phyloP scores from a whole-genome alignment of 2,797 vertebrate genomes.

The Cercopithecus neglectus region DNA sequence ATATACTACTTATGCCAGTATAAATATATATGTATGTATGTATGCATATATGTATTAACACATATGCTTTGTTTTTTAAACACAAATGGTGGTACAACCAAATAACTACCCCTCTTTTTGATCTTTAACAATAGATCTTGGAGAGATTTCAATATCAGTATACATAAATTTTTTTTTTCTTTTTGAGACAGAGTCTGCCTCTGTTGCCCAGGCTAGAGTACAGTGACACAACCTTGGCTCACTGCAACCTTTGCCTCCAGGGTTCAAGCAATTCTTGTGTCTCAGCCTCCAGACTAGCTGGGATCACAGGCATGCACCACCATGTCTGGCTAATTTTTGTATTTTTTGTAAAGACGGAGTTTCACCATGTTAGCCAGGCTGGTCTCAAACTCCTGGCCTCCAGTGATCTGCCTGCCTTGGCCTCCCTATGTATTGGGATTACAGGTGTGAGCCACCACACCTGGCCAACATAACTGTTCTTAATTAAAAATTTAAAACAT shows the following conservation, averaged over 20 bases:
- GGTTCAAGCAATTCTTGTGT: not conserved
- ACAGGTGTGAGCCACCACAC: not conserved
- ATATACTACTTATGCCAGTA: not conserved
- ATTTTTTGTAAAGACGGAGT: not conserved
- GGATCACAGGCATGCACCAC: not conserved
- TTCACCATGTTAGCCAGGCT: not conserved
- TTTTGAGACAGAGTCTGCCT: not conserved
- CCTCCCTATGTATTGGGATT: not conserved
- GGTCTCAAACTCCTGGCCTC: not conserved
- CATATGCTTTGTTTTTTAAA: not conserved
- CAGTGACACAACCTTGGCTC: not conserved
- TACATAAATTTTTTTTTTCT: not conserved
- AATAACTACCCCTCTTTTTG: not conserved
- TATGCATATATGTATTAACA: not conserved
- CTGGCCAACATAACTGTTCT: not conserved
- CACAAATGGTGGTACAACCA: not conserved
- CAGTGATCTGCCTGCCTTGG: not conserved
- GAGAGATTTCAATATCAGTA: not conserved
- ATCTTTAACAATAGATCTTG: not conserved
- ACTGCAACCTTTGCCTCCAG: not conserved
- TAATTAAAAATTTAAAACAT: not conserved
- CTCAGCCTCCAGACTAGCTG: not conserved
- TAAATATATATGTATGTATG: not conserved
- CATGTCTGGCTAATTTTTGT: not conserved
- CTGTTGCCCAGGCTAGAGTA: not conserved